Evolutionary conservation across 92 coral and sea anemone species (phyloP).

Genomic region (Pocillopora meandrina): DNA sequence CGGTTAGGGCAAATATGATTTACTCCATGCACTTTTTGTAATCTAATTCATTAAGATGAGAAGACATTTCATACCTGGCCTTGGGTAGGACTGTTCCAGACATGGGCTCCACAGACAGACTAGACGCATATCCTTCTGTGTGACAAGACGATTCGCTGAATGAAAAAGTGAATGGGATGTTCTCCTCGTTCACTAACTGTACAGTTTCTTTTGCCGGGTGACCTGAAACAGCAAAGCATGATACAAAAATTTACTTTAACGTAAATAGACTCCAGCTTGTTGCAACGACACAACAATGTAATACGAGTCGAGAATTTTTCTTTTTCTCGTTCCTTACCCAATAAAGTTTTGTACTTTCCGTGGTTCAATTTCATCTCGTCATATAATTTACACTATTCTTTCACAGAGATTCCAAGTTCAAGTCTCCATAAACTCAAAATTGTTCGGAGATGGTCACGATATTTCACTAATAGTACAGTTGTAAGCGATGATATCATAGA

Average conservation of each 20-base stretch:
- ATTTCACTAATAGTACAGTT: too few species aligned
- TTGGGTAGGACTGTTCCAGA: conserved; percentile 79
- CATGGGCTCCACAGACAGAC: conserved; percentile 89
- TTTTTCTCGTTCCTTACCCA: too few species aligned
- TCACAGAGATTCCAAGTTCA: not conserved
- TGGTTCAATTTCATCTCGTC: too few species aligned
- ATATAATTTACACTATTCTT: too few species aligned
- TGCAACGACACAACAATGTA: not conserved
- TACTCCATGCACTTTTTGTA: too few species aligned
- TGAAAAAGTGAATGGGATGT: conserved; percentile 79
- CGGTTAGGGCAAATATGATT: too few species aligned
- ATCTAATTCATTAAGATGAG: too few species aligned
- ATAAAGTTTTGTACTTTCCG: too few species aligned
- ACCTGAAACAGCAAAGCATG: conserved; percentile 53
- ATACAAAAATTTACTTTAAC: not conserved
- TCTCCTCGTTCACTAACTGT: conserved; percentile 87
- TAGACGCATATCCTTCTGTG: conserved; percentile 89
- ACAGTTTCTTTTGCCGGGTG: conserved; percentile 85
- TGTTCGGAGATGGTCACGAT: too few species aligned
- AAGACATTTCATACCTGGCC: conserved; percentile 61
- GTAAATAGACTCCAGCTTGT: not conserved
- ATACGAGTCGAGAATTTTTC: not conserved
- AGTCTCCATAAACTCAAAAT: too few species aligned
- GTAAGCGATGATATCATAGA: too few species aligned
- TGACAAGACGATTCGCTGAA: conserved; percentile 92